These are phyloP conservation scores for Branchellion lobata DNA, from an alignment of 2,888 invertebrate genomes.

Conservation along the genomic window DNA sequence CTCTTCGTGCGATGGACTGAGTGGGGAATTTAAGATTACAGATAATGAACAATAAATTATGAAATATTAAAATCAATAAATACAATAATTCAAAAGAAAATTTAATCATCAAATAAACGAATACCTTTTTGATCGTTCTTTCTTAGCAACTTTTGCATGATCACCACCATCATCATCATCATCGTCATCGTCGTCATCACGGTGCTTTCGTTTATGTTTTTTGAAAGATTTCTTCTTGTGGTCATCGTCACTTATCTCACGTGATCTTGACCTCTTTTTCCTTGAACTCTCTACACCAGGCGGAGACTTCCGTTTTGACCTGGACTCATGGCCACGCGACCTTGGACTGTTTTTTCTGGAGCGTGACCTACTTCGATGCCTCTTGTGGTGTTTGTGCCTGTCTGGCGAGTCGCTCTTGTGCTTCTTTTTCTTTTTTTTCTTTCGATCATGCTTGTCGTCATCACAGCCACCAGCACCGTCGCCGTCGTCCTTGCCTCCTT, in stretches of 20 bases:
- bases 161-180: background rate
- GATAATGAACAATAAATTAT: background rate
- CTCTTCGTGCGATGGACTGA: background rate
- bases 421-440: background rate
- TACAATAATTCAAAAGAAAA: too few relatives aligned
- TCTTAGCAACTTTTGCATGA: background rate
- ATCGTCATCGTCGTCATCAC: background rate
- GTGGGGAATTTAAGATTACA: background rate
- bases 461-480: background rate
- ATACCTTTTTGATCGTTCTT: too few relatives aligned
- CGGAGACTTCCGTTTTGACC: background rate
- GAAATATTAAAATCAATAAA: background rate
- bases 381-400: background rate
- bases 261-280: conserved; percentile 2
- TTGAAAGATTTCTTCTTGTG: background rate
- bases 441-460: background rate
- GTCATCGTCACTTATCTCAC: background rate
- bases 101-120: too few relatives aligned
- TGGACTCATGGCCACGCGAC: background rate
- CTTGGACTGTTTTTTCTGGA: background rate
- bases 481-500: background rate
- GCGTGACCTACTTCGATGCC: background rate
- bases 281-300: too few relatives aligned
- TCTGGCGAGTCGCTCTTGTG: background rate
- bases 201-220: background rate